Evolutionary conservation across 2,888 invertebrate genomes (phyloP).

Genomic region (Drosophila merina): DNA sequence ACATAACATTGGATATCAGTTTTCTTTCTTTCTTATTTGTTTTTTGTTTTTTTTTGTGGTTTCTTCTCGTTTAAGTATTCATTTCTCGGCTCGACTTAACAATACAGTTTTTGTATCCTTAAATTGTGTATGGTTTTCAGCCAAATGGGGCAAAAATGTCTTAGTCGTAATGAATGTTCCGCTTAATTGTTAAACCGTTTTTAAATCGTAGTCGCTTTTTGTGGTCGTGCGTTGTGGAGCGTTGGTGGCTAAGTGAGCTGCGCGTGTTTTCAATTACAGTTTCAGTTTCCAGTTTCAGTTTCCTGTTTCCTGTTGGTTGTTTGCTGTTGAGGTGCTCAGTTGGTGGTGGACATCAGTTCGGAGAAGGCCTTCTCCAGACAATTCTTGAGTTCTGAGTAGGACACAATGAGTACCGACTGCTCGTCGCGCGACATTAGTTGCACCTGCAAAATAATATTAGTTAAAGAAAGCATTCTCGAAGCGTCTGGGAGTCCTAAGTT

Average conservation of each 20-base stretch:
- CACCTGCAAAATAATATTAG: conserved; percentile 86
- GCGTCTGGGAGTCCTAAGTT: neutral
- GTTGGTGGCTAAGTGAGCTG: conserved; percentile 56
- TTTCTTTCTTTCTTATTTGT: conserved; percentile 26
- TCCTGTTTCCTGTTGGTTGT: conserved; percentile 34
- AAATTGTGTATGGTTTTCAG: conserved; percentile 46
- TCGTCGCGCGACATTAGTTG: conserved; percentile 98
- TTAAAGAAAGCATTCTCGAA: conserved; percentile 44
- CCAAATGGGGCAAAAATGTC: conserved; percentile 71
- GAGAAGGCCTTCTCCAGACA: conserved; percentile 96
- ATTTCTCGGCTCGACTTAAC: conserved; percentile 61
- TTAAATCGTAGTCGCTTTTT: conserved; percentile 66
- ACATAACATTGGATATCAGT: conserved; percentile 73
- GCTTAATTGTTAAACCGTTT: conserved; percentile 62
- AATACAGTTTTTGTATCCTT: conserved; percentile 59
- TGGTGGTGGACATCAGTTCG: conserved; percentile 86
- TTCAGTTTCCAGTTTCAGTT: conserved; percentile 53
- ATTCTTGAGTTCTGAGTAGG: conserved; percentile 97
- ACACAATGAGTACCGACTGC: conserved; percentile 97
- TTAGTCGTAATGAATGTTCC: conserved; percentile 72
- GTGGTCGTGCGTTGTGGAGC: conserved; percentile 57
- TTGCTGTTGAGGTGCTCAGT: conserved; percentile 65
- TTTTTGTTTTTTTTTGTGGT: conserved; percentile 1
- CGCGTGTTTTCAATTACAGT: conserved; percentile 55
- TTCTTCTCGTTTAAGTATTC: conserved; percentile 20